Percentiles rank a stretch among this genome's conserved stretches.
Evolutionary conservation across 2,113 vertebrate species (phyloP).

Genomic region (Hassar affinis): DNA sequence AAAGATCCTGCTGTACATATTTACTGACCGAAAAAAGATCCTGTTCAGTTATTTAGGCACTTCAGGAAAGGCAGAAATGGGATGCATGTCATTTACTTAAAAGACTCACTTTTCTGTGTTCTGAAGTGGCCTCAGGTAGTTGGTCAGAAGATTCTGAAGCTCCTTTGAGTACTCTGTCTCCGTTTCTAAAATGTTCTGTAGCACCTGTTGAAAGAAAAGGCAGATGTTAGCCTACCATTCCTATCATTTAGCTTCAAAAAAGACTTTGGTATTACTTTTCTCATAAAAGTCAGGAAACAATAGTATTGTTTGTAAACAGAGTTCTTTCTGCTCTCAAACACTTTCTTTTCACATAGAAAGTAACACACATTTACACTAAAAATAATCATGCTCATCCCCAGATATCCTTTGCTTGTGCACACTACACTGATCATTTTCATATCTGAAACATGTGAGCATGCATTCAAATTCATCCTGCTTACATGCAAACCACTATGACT

Average conservation of each 20-base stretch:
- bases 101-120: constrained; percentile 87
- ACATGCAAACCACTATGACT: background rate
- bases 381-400: background rate
- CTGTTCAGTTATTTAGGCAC: background rate
- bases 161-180: constrained; percentile 97
- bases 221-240: background rate
- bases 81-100: background rate
- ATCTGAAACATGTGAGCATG: background rate
- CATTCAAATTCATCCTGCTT: background rate
- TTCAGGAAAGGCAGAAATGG: background rate
- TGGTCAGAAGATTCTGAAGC: constrained; percentile 89
- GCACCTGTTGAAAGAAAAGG: constrained; percentile 77
- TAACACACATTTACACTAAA: background rate
- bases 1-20: background rate
- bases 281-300: background rate
- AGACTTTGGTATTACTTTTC: background rate
- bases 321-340: background rate
- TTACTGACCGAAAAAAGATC: background rate
- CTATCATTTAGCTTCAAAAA: background rate
- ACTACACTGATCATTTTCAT: background rate
- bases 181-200: constrained; percentile 99
- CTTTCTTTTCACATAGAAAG: background rate
- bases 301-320: background rate
- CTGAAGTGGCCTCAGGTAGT: constrained; percentile 89
- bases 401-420: background rate